Base-by-base conservation (phyloP, 2,113 vertebrate genomes). In the Spizaetus ornatus region DNA sequence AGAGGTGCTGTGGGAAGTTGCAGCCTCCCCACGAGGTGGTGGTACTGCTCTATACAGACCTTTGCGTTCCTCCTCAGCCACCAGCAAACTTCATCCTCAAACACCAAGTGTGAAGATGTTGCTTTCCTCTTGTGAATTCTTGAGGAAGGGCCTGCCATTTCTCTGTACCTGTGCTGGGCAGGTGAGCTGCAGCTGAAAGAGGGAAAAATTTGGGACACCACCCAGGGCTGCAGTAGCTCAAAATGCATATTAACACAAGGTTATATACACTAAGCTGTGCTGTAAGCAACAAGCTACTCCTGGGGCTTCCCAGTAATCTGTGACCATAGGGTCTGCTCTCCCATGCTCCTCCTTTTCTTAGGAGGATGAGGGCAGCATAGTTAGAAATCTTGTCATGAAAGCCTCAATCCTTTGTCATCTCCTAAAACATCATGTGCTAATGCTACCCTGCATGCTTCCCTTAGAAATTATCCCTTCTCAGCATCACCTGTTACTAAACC, bases 121-220 rank as follows among this genome's bases (percentile, higher is more conserved):
- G 1, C n/a, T 69, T 47, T 22, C n/a, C 31, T 55, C 70, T 38
- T 17, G 8, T 13, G 9, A 7, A 6, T 67, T 74, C 43, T 38
- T 0, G 8, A 31, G 18, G 26, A 36, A 31, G n/a, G 11, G 16
- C 5, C 16, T 67, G 29, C 6, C 0, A 1, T 32, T 62, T 56
- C 22, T 34, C 23, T 10, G 18, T 47, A 9, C 67, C 34, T 52
- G 34, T 10, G 36, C 42, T 1, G 7, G n/a, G 40, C 22, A 22
- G 27, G 23, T 10, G 20, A 21, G 21, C 42, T n/a, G 16, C 69
- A 36, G 55, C 55, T 43, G 55, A 7, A 36, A 27, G 55, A 59
- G 40, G 25, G 18, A 26, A 32, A 62, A 69, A 17, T 16, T 31
- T 36, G 40, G 32, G 40, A n/a, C 10, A 1, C 18, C 7, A 11